A percentile compares a stretch with the other conserved stretches of the same genome.
Evolutionary conservation across 2,797 vertebrate species (phyloP).

Genomic region (Melopsittacus undulatus): DNA sequence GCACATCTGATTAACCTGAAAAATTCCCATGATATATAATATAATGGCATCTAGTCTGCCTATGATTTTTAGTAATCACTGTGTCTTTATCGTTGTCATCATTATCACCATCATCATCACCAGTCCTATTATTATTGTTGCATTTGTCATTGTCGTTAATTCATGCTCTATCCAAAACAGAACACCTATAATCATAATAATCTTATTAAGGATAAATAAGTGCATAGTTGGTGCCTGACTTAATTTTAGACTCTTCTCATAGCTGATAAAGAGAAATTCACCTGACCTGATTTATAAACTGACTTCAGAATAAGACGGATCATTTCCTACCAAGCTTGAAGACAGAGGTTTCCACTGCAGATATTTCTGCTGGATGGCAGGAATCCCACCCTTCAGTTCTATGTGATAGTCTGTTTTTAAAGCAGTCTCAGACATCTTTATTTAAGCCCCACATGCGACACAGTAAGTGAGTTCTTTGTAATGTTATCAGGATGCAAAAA

Average conservation of each 20-base stretch:
- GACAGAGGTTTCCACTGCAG: background rate
- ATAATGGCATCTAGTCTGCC: background rate
- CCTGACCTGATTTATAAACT: background rate
- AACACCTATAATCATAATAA: background rate
- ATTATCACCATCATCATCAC: background rate
- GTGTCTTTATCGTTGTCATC: background rate
- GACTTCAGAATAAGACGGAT: background rate
- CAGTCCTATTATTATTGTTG: background rate
- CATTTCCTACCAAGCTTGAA: background rate
- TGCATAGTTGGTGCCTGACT: background rate
- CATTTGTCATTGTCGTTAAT: background rate
- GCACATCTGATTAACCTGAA: background rate
- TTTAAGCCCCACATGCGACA: fast-evolving
- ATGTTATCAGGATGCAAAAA: background rate
- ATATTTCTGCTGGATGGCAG: background rate
- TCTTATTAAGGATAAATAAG: background rate
- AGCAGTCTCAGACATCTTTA: background rate
- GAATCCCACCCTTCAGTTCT: fast-evolving
- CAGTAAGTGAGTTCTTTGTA: fast-evolving
- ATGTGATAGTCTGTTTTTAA: background rate
- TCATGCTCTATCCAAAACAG: background rate
- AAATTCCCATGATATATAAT: background rate
- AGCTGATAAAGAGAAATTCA: background rate
- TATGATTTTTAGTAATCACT: background rate
- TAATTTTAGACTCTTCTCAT: background rate